Evolutionary conservation across 2,113 vertebrate genomes (phyloP), one percentile per base, ranked within the genome.

Genomic region (Proteles cristata): DNA sequence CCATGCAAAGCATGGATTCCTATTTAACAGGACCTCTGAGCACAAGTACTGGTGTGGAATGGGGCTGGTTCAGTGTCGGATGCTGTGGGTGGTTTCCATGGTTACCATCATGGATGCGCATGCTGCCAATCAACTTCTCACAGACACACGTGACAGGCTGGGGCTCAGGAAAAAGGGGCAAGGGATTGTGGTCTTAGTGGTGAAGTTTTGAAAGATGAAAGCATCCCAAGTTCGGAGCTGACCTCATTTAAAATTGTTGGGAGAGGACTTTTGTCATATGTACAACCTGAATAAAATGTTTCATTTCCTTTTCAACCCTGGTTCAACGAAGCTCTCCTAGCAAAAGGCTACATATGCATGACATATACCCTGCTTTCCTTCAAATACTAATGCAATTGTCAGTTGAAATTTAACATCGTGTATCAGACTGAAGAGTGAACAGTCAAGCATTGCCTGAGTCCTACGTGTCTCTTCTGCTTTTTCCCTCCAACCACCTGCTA

Each of bases 21-120:
- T 93, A 53, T 88, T 97, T 93, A 95, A 45, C 33, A 45, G 93
- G 90, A 91, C 73, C 80, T 21, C 7, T n/a, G 43, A 55, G 68
- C 92, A 15, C 43, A 73, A 50, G 55, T 11, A 14, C 28, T 85
- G 92, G 94, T 77, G 35, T 33, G 95, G 90, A 85, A 63, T 61
- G 12, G n/a, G 87, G 33, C 61, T 58, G 31, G 21, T 43, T 31
- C 83, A 11, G 55, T 4, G 45, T 23, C 55, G 61, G 63, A 21
- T 61, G 3, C 25, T 15, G n/a, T 43, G 55, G 11, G 90, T 23
- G 9, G 90, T 97, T 97, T 58, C 97, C 88, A 96, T 73, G 90
- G 96, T 82, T 68, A 97, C 94, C 23, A 1, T 39, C 39, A 6
- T 7, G 9, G 77, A 66, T 19, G 11, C 25, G 79, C 33, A 71